phyloP scores from a whole-genome alignment of 2,888 invertebrate genomes.

The Rhodophaea formosa region DNA sequence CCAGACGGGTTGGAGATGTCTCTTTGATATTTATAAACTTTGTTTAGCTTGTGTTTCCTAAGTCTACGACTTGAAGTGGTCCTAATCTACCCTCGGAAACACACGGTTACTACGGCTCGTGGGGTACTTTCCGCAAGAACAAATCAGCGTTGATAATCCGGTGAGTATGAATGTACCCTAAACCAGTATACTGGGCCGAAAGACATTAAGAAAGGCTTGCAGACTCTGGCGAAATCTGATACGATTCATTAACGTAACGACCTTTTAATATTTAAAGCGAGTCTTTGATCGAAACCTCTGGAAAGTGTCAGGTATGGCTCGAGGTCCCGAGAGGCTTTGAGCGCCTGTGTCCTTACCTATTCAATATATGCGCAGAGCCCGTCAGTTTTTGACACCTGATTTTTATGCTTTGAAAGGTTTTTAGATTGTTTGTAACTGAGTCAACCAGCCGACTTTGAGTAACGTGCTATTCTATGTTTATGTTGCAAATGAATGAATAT shows the following conservation, averaged over 20 bases:
- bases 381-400: conserved; percentile 52
- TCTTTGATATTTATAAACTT: no score
- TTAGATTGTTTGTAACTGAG: conserved; percentile 21
- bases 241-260: conserved; percentile 81
- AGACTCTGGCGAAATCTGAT: conserved; percentile 74
- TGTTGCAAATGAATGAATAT: neutral
- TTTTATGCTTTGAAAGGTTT: conserved; percentile 28
- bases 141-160: no score
- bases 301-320: conserved; percentile 64
- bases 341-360: conserved; percentile 42
- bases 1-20: no score
- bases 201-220: conserved; percentile 54
- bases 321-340: conserved; percentile 49
- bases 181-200: conserved; percentile 42
- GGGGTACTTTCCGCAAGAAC: no score
- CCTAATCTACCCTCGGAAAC: no score
- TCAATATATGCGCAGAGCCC: conserved; percentile 38
- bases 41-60: no score
- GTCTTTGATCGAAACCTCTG: conserved; percentile 72
- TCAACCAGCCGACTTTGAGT: neutral
- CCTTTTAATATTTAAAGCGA: conserved; percentile 76
- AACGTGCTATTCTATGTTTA: neutral
- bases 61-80: no score
- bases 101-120: no score
- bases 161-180: no score